Evolutionary conservation across 2,113 vertebrate genomes (phyloP).

Genomic region (Aptenodytes forsteri): DNA sequence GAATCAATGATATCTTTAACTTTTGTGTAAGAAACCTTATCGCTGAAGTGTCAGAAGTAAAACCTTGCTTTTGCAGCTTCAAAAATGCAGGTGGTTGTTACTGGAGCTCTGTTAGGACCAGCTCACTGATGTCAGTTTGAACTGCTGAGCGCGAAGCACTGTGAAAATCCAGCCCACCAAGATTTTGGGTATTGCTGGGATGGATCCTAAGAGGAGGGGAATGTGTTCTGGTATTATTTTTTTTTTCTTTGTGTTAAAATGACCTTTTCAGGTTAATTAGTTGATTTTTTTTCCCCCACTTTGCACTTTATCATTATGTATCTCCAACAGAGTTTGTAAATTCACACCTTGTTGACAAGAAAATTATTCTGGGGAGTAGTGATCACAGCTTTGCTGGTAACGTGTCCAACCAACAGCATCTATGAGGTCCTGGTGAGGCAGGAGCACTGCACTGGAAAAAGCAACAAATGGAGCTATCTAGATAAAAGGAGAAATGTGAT

Average conservation of each 20-base stretch:
- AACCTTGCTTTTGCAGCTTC: neutral
- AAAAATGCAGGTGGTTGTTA: neutral
- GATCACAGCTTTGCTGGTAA: neutral
- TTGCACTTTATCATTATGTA: neutral
- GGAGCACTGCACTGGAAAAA: neutral
- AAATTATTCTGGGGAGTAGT: neutral
- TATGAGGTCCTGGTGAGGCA: neutral
- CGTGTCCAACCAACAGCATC: neutral
- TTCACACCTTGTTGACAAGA: neutral
- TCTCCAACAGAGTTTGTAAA: neutral
- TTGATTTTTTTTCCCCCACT: fast-evolving
- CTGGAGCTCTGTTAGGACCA: neutral
- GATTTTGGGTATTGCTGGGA: neutral
- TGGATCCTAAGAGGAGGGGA: neutral
- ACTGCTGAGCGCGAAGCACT: neutral
- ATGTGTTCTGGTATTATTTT: fast-evolving
- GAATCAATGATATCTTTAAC: neutral
- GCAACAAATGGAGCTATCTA: neutral
- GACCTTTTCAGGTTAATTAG: neutral
- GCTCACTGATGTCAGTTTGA: neutral
- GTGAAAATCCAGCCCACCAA: fast-evolving
- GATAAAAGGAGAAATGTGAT: neutral
- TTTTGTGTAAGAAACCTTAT: neutral
- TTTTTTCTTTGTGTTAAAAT: neutral
- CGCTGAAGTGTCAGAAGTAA: neutral